Percentiles rank a stretch among this genome's conserved stretches.
Conservation (phyloP, 1,140 invertebrate species). For the Rhagoletis zephyria region DNA sequence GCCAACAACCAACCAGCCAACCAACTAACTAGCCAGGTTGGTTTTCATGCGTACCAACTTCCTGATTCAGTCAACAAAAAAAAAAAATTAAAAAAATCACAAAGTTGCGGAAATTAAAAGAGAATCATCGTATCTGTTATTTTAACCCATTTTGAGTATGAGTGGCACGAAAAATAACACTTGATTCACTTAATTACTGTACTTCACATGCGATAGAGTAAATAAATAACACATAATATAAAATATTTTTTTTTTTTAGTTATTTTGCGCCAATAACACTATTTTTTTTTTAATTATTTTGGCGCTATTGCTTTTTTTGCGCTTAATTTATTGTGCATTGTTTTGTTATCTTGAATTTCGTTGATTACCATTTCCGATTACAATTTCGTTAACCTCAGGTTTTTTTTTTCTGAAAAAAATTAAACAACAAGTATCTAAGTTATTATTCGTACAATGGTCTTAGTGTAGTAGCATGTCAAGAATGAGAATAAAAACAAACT, state of each 20-base stretch:
- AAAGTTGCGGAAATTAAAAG: conserved; percentile 33
- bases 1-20: not conserved
- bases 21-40: not conserved
- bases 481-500: too few species aligned
- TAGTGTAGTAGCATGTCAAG: too few species aligned
- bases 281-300: not conserved
- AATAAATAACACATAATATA: not conserved
- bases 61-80: not conserved
- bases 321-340: not conserved
- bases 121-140: not conserved
- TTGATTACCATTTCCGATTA: not conserved
- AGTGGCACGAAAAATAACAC: not conserved
- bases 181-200: conserved; percentile 1
- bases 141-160: not conserved
- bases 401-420: not conserved
- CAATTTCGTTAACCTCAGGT: not conserved
- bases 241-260: not conserved
- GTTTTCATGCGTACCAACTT: not conserved
- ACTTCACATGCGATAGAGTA: not conserved
- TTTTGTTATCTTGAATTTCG: not conserved
- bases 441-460: not conserved
- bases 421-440: not conserved
- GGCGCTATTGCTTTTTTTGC: not conserved
- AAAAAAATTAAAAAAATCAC: not conserved
- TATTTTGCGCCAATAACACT: not conserved